Evolutionary conservation across 35 echinoderm and acorn worm species (phyloP).

Genomic region (Antedon bifida): DNA sequence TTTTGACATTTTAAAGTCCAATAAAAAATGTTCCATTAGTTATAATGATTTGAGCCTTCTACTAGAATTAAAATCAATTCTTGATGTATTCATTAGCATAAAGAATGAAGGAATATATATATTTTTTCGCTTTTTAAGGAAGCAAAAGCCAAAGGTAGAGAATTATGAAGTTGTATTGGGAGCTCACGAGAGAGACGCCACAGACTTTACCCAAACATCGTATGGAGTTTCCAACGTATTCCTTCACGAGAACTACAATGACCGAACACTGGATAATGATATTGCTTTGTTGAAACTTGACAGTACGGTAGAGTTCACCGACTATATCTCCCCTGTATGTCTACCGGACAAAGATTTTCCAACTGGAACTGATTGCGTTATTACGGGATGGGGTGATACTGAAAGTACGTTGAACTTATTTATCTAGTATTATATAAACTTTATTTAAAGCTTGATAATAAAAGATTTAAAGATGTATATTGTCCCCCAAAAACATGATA

Average conservation of each 20-base stretch:
- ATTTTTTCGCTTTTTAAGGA: no score
- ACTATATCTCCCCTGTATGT: slow-evolving; percentile 39
- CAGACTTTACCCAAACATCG: slow-evolving; percentile 22
- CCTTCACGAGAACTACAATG: slow-evolving; percentile 36
- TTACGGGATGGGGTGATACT: slow-evolving; percentile 68
- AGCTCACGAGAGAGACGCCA: slow-evolving; percentile 40
- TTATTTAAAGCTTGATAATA: no score
- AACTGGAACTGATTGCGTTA: slow-evolving; percentile 35
- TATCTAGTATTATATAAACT: no score
- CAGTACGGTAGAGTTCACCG: slow-evolving; percentile 20
- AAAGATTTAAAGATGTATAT: no score
- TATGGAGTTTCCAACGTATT: slow-evolving; percentile 22
- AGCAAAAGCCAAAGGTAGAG: no score
- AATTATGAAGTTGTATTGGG: slow-evolving; percentile 39
- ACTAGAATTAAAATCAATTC: no score
- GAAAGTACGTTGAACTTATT: slow-evolving; percentile 50
- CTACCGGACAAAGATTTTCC: slow-evolving; percentile 30
- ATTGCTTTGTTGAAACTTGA: slow-evolving; percentile 58
- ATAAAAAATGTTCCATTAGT: no score
- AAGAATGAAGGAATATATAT: no score
- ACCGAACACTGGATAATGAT: slow-evolving; percentile 55
- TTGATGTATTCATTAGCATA: no score
- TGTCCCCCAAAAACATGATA: no score
- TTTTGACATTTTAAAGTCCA: no score
- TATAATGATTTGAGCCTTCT: no score